phyloP scores from a whole-genome alignment of 2,888 invertebrate species.

The Chymomyza fuscimana region DNA sequence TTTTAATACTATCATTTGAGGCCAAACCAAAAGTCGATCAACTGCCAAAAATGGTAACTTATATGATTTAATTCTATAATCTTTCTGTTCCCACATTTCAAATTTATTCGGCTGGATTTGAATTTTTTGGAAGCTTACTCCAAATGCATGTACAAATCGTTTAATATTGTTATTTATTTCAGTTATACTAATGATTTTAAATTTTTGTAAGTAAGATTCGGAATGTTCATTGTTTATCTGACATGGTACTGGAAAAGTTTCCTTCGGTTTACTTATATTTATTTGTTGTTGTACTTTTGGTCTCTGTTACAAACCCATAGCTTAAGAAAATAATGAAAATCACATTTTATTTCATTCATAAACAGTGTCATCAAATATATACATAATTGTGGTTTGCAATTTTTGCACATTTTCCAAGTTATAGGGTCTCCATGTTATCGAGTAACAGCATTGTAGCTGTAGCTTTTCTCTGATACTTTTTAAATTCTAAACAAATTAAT shows the following conservation, averaged over 20 bases:
- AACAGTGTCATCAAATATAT: neutral
- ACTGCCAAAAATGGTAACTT: slow-evolving; percentile 61
- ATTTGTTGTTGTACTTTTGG: neutral
- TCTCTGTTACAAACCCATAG: neutral
- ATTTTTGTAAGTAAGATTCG: neutral
- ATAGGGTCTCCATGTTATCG: slow-evolving; percentile 27
- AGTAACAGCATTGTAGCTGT: neutral
- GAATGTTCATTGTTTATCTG: neutral
- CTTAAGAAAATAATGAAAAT: neutral
- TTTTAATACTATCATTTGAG: slow-evolving; percentile 39
- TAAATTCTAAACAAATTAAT: neutral
- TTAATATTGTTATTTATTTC: neutral
- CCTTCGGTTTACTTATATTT: neutral
- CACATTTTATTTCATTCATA: neutral
- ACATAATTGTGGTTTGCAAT: neutral
- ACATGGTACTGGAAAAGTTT: neutral
- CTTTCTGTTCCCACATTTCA: no score
- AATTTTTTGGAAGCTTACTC: neutral
- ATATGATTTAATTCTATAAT: neutral
- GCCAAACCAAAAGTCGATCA: slow-evolving; percentile 37
- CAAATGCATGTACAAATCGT: neutral
- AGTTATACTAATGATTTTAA: neutral
- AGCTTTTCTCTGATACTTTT: neutral
- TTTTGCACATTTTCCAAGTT: slow-evolving; percentile 16
- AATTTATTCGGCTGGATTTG: no score